Evolutionary conservation across 2,113 vertebrate genomes (phyloP).

Genomic region (Calyptommatus sinebrachiatus): DNA sequence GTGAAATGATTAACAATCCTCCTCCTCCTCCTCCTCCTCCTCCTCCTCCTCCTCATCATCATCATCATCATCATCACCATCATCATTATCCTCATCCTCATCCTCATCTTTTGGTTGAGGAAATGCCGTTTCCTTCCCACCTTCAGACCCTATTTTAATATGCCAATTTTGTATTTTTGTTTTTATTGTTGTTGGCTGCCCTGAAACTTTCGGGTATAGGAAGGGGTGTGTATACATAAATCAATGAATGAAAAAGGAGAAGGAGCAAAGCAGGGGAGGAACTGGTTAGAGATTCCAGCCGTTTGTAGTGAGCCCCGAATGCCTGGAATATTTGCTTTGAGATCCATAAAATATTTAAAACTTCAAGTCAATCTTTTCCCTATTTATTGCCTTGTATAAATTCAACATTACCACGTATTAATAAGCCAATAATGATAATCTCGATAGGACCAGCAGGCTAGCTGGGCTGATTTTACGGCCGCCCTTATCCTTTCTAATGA

Average conservation of each 20-base stretch:
- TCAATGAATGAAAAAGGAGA: neutral
- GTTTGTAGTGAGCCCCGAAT: neutral
- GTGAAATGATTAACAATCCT: too few species aligned
- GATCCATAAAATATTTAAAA: conserved; percentile 45
- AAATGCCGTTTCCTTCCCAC: too few species aligned
- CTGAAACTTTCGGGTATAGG: too few species aligned
- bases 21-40: too few species aligned
- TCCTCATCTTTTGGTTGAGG: too few species aligned
- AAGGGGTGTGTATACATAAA: neutral
- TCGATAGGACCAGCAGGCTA: conserved; percentile 48
- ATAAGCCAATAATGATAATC: conserved; percentile 62
- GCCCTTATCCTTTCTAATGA: conserved; percentile 53
- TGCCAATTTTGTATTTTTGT: too few species aligned
- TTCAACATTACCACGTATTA: conserved; percentile 59
- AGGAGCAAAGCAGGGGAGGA: rapidly evolving
- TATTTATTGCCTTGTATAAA: conserved; percentile 59
- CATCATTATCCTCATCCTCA: too few species aligned
- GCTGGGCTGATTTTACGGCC: conserved; percentile 53
- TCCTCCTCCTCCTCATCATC: too few species aligned
- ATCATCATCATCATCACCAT: too few species aligned
- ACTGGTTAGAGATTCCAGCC: neutral
- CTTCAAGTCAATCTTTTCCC: conserved; percentile 46
- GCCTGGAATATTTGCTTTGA: conserved; percentile 6
- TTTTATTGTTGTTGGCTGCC: too few species aligned
- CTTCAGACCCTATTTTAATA: too few species aligned